Evolutionary conservation across 2,113 vertebrate genomes (phyloP).

Genomic region (Calcarius ornatus): DNA sequence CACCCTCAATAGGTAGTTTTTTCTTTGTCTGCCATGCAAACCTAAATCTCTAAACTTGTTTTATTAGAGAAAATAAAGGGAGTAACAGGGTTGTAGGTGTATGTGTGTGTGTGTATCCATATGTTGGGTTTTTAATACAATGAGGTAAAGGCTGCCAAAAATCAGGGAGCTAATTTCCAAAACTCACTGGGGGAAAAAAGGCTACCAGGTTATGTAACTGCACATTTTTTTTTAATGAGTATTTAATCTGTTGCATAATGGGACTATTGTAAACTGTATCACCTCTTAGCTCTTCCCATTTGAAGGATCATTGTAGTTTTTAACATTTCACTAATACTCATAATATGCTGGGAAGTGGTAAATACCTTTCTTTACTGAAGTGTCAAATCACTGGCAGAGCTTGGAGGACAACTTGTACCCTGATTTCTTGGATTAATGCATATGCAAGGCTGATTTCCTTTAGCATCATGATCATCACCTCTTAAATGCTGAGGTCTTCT

Average conservation of each 20-base stretch:
- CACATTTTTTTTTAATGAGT: not conserved
- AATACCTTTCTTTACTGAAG: not conserved
- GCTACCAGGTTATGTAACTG: not conserved
- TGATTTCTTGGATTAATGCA: not conserved
- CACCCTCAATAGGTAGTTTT: not conserved
- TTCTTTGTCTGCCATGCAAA: not conserved
- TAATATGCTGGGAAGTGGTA: not conserved
- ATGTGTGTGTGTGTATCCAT: rapidly evolving
- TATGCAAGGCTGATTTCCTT: not conserved
- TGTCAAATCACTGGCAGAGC: not conserved
- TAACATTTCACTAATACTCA: not conserved
- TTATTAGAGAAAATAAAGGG: not conserved
- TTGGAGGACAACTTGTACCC: not conserved
- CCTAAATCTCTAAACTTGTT: not conserved
- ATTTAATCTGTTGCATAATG: not conserved
- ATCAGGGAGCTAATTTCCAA: not conserved
- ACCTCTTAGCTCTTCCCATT: not conserved
- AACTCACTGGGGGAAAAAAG: not conserved
- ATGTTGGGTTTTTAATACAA: not conserved
- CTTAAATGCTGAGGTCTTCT: not conserved
- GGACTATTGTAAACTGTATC: not conserved
- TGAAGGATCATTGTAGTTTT: not conserved
- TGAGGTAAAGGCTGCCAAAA: not conserved
- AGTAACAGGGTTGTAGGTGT: not conserved
- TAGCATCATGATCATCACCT: not conserved